A percentile compares a stretch with the other conserved stretches of the same genome.
These are phyloP conservation scores for Micrasema minimum DNA, from an alignment of 1,140 invertebrate genomes.

Conservation along the genomic window DNA sequence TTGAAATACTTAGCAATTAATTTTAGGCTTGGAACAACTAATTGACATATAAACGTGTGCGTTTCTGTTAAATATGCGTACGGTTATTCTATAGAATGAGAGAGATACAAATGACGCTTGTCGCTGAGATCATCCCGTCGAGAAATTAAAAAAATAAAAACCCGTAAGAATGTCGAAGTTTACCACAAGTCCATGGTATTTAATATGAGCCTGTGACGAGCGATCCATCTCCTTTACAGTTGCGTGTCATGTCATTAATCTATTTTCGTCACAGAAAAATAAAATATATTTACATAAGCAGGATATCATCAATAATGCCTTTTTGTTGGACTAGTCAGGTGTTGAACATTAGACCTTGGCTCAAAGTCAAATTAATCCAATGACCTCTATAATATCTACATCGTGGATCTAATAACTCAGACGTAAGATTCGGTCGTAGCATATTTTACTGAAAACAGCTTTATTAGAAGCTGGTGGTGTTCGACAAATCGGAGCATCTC, in stretches of 20 bases:
- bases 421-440: too few relatives aligned
- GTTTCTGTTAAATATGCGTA: too few relatives aligned
- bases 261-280: constrained; percentile 32
- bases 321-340: constrained; percentile 28
- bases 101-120: too few relatives aligned
- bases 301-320: constrained; percentile 37
- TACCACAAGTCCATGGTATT: constrained; percentile 4
- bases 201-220: constrained; percentile 1
- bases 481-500: too few relatives aligned
- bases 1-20: too few relatives aligned
- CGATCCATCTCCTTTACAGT: constrained; percentile 21
- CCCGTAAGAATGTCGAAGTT: too few relatives aligned
- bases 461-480: too few relatives aligned
- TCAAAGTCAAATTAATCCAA: constrained; percentile 27
- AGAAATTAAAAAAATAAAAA: background rate
- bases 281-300: constrained; percentile 36
- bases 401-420: too few relatives aligned
- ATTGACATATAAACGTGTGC: too few relatives aligned
- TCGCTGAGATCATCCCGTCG: background rate
- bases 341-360: constrained; percentile 24
- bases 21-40: too few relatives aligned
- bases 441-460: too few relatives aligned
- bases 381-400: constrained; percentile 25
- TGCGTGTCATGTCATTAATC: constrained; percentile 24
- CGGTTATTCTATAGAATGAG: too few relatives aligned